These are phyloP conservation scores for Andrena chrysosceles DNA, from an alignment of 2,888 invertebrate genomes.

Conservation along the genomic window DNA sequence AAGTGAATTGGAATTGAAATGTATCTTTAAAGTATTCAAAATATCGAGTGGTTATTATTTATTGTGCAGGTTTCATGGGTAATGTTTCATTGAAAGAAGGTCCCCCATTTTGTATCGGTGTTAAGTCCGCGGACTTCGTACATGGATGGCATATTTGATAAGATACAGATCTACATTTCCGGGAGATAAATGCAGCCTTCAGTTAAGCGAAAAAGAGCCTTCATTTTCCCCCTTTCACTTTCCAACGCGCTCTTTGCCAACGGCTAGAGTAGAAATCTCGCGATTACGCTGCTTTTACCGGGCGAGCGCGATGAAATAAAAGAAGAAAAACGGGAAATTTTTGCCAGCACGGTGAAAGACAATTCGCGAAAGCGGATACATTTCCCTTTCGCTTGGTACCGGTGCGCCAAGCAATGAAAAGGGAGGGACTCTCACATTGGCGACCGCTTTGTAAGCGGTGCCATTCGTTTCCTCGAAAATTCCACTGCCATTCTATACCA, in stretches of 20 bases:
- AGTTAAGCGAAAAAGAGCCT: conserved; percentile 34
- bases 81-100: no score
- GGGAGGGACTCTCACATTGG: not conserved
- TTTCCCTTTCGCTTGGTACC: conserved; percentile 5
- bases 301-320: conserved; percentile 3
- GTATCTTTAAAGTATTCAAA: no score
- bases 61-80: no score
- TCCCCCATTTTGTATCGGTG: no score
- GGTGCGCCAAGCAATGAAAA: not conserved
- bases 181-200: conserved; percentile 23
- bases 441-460: not conserved
- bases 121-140: no score
- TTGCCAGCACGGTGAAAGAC: conserved; percentile 17
- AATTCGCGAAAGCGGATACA: conserved; percentile 29
- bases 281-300: conserved; percentile 33
- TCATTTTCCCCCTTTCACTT: conserved; percentile 62
- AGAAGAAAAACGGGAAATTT: conserved; percentile 31
- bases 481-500: not conserved
- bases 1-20: no score
- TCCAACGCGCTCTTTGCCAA: conserved; percentile 27
- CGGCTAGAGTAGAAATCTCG: conserved; percentile 43
- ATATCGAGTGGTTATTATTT: no score
- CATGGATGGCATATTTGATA: not conserved
- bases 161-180: conserved; percentile 28
- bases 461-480: not conserved